These are phyloP conservation scores for Dendrolimus houi DNA, from an alignment of 2,888 invertebrate species.

Conservation along the genomic window DNA sequence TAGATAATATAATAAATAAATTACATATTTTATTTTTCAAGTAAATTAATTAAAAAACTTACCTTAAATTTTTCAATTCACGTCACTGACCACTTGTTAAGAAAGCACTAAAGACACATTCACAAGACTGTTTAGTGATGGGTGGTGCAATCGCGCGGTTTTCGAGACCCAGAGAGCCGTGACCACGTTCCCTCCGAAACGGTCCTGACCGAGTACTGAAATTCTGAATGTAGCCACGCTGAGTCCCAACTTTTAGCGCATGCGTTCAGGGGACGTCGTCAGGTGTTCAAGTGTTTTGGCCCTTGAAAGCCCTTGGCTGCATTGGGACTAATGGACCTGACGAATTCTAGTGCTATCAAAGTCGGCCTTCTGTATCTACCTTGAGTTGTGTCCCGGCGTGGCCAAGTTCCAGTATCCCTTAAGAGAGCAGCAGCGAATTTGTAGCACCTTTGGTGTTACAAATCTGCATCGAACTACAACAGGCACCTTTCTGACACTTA, in stretches of 20 bases:
- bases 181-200: constrained; percentile 4
- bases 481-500: too few species aligned
- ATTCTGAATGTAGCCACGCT: constrained; percentile 28
- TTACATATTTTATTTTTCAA: too few species aligned
- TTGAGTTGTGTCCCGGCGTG: background rate
- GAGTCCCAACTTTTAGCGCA: constrained; percentile 44
- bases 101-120: too few species aligned
- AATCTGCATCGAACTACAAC: too few species aligned
- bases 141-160: background rate
- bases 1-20: too few species aligned
- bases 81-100: too few species aligned
- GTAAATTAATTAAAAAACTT: too few species aligned
- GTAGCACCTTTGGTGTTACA: too few species aligned
- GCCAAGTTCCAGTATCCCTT: too few species aligned
- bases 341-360: constrained; percentile 2
- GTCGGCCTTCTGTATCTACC: background rate
- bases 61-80: too few species aligned
- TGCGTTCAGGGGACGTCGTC: constrained; percentile 29
- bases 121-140: background rate
- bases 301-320: constrained; percentile 32
- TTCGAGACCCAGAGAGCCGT: constrained; percentile 4
- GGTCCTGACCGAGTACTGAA: constrained; percentile 40
- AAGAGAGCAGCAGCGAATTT: too few species aligned
- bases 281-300: constrained; percentile 35
- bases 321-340: background rate